A percentile compares a stretch with the other conserved stretches of the same genome.
Conservation (phyloP, 1,140 invertebrate species). For the Macrotrachela quadricornifera region DNA sequence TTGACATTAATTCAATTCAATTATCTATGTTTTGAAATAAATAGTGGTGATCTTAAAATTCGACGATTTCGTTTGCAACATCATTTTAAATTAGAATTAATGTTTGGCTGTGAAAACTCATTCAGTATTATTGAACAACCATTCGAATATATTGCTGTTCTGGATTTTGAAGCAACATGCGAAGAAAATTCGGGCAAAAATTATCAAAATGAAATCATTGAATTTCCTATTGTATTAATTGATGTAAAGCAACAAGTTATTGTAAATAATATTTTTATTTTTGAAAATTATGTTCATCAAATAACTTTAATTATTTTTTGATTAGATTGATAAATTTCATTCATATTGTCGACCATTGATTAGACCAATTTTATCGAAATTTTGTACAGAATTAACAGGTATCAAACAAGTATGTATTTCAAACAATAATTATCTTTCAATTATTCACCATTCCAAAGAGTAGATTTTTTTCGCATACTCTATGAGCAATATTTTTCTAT, state of each 20-base stretch:
- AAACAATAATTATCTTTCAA: too few species aligned
- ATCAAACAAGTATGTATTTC: conserved; percentile 34
- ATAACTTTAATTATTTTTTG: conserved; percentile 10
- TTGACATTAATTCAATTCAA: too few species aligned
- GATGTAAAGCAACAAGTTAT: conserved; percentile 35
- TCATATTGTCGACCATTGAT: conserved; percentile 41
- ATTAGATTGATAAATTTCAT: conserved; percentile 40
- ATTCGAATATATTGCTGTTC: conserved; percentile 35
- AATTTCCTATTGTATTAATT: conserved; percentile 51
- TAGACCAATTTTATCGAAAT: conserved; percentile 39
- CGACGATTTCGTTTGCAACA: too few species aligned
- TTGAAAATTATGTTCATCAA: background rate
- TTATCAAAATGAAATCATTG: conserved; percentile 43
- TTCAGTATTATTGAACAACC: too few species aligned
- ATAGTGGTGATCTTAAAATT: too few species aligned
- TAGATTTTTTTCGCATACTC: too few species aligned
- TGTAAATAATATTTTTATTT: conserved; percentile 20
- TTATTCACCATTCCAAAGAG: background rate
- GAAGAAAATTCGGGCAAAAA: conserved; percentile 15
- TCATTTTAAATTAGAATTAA: too few species aligned
- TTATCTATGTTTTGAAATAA: too few species aligned
- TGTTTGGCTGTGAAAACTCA: too few species aligned
- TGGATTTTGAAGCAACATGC: conserved; percentile 47
- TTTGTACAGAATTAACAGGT: conserved; percentile 46
- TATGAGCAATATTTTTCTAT: conserved; percentile 4